These are phyloP conservation scores for Pogoniulus pusillus DNA, from an alignment of 2,797 vertebrate genomes.

Conservation along the genomic window DNA sequence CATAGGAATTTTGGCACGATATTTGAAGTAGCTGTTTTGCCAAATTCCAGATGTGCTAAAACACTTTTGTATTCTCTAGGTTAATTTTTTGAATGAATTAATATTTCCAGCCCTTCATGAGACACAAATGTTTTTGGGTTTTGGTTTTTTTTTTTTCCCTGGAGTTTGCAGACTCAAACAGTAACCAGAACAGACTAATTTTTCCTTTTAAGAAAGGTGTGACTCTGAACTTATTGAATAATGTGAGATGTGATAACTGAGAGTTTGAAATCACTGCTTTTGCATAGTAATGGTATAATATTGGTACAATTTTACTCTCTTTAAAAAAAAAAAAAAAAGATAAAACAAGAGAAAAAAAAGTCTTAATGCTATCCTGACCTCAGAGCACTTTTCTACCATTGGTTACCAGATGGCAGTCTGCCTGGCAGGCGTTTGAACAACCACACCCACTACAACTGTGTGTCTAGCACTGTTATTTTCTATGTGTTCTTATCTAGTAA, in stretches of 20 bases:
- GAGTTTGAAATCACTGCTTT: background rate
- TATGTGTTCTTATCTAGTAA: background rate
- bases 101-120: background rate
- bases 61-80: background rate
- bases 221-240: background rate
- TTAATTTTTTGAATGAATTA: background rate
- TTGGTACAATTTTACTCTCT: background rate
- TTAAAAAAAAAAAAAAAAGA: too few relatives aligned
- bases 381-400: background rate
- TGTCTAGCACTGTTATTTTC: background rate
- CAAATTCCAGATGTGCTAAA: background rate
- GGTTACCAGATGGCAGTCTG: background rate
- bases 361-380: background rate
- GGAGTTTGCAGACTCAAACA: background rate
- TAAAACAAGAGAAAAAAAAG: background rate
- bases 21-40: background rate
- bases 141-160: too few relatives aligned
- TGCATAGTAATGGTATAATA: background rate
- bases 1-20: background rate
- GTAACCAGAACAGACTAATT: background rate
- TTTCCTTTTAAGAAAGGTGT: accelerated
- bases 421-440: background rate
- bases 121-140: background rate
- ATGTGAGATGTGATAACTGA: background rate
- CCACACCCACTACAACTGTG: accelerated